phyloP scores from a whole-genome alignment of 2,797 vertebrate species.

The Steatocranus sp. region DNA sequence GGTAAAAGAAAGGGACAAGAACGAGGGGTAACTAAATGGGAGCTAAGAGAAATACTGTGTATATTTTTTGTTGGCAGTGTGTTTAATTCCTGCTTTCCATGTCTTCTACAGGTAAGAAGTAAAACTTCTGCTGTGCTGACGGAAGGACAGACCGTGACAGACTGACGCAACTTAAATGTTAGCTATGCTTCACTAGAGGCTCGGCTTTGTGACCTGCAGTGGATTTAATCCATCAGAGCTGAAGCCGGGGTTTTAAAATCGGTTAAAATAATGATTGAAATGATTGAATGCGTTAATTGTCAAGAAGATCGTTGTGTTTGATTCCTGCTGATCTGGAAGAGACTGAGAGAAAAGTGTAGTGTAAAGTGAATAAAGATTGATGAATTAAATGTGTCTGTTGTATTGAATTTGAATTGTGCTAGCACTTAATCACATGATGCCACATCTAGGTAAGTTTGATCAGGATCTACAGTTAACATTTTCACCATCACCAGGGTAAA shows the following conservation, averaged over 20 bases:
- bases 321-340: not conserved
- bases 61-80: not conserved
- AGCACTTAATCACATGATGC: not conserved
- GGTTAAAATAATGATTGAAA: not conserved
- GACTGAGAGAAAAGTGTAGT: not conserved
- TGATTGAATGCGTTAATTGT: not conserved
- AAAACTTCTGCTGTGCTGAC: not conserved
- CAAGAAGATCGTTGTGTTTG: not conserved
- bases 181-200: not conserved
- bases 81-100: not conserved
- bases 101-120: slow-evolving; percentile 62
- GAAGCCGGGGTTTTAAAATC: not conserved
- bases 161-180: slow-evolving; percentile 4
- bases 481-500: not conserved
- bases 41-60: not conserved
- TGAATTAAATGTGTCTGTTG: not conserved
- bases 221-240: not conserved
- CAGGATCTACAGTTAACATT: not conserved
- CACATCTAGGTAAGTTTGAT: not conserved
- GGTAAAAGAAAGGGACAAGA: not conserved
- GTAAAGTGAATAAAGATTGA: slow-evolving; percentile 48
- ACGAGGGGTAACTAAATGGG: not conserved
- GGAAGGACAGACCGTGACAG: not conserved
- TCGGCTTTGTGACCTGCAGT: not conserved
- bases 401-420: not conserved